These are phyloP conservation scores for Neomicropteryx cornuta DNA, from an alignment of 1,140 invertebrate genomes.

Conservation along the genomic window DNA sequence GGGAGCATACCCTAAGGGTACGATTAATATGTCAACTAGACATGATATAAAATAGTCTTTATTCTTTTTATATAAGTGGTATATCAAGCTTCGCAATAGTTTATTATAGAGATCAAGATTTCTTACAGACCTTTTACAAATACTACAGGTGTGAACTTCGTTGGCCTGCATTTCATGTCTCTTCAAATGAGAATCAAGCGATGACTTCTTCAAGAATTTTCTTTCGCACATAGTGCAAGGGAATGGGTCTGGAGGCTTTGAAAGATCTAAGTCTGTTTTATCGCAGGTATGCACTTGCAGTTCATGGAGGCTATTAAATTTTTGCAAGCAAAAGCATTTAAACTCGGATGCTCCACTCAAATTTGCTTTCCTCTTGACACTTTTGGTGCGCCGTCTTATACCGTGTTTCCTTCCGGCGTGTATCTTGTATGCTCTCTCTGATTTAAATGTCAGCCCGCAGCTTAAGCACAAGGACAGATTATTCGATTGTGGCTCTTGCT, in stretches of 20 bases:
- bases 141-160: slow-evolving; percentile 24
- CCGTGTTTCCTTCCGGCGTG: slow-evolving; percentile 2
- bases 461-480: too few relatives aligned
- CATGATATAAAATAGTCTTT: too few relatives aligned
- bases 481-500: too few relatives aligned
- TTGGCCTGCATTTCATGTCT: slow-evolving; percentile 26
- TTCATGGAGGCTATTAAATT: background rate
- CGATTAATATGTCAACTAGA: too few relatives aligned
- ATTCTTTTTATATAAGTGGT: too few relatives aligned
- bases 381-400: slow-evolving; percentile 5
- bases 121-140: slow-evolving; percentile 24
- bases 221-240: slow-evolving; percentile 35
- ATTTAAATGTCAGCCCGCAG: too few relatives aligned
- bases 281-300: slow-evolving; percentile 2
- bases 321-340: too few relatives aligned
- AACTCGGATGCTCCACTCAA: background rate
- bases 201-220: slow-evolving; percentile 28
- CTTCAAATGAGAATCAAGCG: slow-evolving; percentile 33
- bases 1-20: too few relatives aligned
- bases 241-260: slow-evolving; percentile 13
- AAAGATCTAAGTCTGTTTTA: slow-evolving; percentile 4
- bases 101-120: too few relatives aligned
- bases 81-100: too few relatives aligned
- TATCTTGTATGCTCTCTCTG: slow-evolving; percentile 1
- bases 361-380: slow-evolving; percentile 3